A percentile compares a stretch with the other conserved stretches of the same genome.
phyloP scores from a whole-genome alignment of 2,888 invertebrate species.

The Tiliacea aurago region DNA sequence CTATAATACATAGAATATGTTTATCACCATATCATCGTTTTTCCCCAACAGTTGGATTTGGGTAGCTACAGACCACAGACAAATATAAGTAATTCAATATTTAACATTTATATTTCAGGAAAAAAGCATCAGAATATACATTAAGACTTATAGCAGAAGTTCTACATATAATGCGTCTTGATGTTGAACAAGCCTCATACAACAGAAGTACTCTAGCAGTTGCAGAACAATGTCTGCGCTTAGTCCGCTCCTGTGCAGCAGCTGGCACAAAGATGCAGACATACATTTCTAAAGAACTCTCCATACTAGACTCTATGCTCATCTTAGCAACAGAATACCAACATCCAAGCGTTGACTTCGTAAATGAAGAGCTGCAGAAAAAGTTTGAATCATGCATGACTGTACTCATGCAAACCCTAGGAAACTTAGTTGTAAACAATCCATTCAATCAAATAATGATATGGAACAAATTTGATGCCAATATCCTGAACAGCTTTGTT shows the following conservation, averaged over 20 bases:
- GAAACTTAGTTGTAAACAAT: conserved; percentile 90
- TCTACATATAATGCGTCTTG: conserved; percentile 87
- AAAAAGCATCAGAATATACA: conserved; percentile 89
- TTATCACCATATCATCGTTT: not conserved
- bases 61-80: not conserved
- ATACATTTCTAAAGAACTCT: conserved; percentile 88
- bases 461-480: conserved; percentile 89
- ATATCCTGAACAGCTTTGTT: conserved; percentile 84
- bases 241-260: conserved; percentile 89
- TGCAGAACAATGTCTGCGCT: conserved; percentile 88
- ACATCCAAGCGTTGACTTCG: conserved; percentile 84
- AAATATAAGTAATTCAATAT: not conserved
- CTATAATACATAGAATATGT: not conserved
- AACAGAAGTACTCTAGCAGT: conserved; percentile 88
- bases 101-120: conserved; percentile 77
- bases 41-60: not conserved
- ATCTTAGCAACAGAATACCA: conserved; percentile 87
- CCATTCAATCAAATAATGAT: conserved; percentile 89
- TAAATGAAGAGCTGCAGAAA: conserved; percentile 86
- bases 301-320: conserved; percentile 87
- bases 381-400: conserved; percentile 88
- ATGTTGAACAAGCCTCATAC: conserved; percentile 87
- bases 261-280: conserved; percentile 89
- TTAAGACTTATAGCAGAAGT: conserved; percentile 88
- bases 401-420: conserved; percentile 90